Base-by-base conservation (phyloP, 2,888 invertebrate species). In the Troides helena region DNA sequence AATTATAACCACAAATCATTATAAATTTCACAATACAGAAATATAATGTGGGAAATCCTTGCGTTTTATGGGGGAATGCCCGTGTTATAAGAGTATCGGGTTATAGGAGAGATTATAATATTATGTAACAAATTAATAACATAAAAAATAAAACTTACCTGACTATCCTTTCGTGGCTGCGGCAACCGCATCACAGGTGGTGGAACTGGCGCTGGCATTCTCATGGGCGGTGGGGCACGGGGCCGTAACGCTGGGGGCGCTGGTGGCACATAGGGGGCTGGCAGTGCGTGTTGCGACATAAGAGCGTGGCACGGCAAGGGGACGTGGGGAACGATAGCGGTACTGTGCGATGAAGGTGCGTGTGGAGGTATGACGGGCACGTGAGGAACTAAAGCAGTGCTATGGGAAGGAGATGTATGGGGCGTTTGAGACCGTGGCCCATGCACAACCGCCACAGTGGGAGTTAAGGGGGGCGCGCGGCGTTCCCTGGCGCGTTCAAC, bases 161-260 rank as follows among this genome's bases (percentile, higher is more conserved):
- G 90, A 83, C 83, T 75, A 78, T 90, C 89, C 86, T 86, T 88
- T 78, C 88, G 85, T 21, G 83, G 86, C 73, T 85, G 88, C 71
- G 84, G 87, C 74, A 85, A 75, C 81, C 87, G 83, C 82, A 83
- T 81, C 60, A 82, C 79, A 3, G 85, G 80, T 67, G 79, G 80
- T 61, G 80, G 80, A 71, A 76, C 74, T 0, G 90, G 89, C 72
- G 85, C 88, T 14, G 90, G 90, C 90, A 90, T 90, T 74, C 90
- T 85, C 73, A 84, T 76, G 43, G 83, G 85, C 30, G 89, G 89
- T 21, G 89, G 88, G n/a, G 85, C 80, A 21, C 88, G 89, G n/a
- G 84, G 82, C 74, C 90, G 80, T 68, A 87, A 86, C 14, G 79
- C 81, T 17, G 85, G 85, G 17, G 80, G 81, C 12, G 85, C 84